Percentiles rank a stretch among this genome's conserved stretches.
Evolutionary conservation across 2,797 vertebrate genomes (phyloP).

Genomic region (Trachurus trachurus): DNA sequence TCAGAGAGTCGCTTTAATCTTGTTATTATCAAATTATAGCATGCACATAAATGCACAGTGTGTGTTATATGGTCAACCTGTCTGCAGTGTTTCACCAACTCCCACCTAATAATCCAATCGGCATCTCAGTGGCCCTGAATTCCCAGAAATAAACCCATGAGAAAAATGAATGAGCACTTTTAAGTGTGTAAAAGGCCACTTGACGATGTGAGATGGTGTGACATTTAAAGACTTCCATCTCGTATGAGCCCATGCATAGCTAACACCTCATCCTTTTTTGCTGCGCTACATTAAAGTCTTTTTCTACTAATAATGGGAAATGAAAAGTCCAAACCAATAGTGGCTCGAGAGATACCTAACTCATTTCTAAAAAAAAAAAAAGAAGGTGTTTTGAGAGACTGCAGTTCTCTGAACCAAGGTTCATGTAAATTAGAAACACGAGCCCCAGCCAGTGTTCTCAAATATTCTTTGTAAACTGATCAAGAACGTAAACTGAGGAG

Average conservation of each 20-base stretch:
- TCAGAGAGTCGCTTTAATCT: conserved; percentile 35
- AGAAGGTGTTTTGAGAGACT: too few relatives aligned
- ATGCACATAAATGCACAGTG: conserved; percentile 12
- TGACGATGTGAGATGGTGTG: conserved; percentile 42
- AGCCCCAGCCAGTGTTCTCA: not conserved
- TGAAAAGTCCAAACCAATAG: not conserved
- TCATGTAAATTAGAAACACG: not conserved
- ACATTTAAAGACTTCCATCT: conserved; percentile 36
- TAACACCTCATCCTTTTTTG: conserved; percentile 24
- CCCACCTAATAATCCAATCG: conserved; percentile 32
- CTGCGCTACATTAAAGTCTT: conserved; percentile 6
- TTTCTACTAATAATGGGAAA: not conserved
- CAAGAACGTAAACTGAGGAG: not conserved
- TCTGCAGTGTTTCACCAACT: conserved; percentile 12
- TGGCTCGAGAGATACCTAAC: not conserved
- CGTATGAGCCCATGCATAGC: conserved; percentile 15
- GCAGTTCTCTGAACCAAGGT: not conserved
- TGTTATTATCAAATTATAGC: conserved; percentile 29
- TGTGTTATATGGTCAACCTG: conserved; percentile 6
- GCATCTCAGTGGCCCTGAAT: not conserved
- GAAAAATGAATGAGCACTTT: conserved; percentile 17
- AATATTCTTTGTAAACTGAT: not conserved
- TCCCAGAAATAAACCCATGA: not conserved
- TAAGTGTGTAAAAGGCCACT: conserved; percentile 32
- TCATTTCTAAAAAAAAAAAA: not conserved